Base-by-base conservation (phyloP, 2,113 vertebrate species). In the Mola mola region DNA sequence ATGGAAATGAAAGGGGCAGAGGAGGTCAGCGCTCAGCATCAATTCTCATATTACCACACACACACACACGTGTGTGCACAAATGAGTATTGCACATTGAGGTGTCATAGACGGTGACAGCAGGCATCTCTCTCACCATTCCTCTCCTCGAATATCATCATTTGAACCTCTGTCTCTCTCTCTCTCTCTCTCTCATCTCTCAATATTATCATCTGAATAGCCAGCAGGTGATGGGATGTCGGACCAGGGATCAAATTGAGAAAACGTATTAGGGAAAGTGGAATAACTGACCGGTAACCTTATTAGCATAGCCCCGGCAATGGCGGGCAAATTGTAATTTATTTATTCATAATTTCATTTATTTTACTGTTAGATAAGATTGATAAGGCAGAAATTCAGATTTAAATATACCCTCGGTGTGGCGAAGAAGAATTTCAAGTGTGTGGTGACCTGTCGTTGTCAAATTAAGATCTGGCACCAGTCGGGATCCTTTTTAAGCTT, bases 1-100 rank as follows among this genome's bases (percentile, higher is more conserved):
- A 89, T 87, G 81, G 87, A 92, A 90, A 91, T 88, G 84, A 88
- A 88, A 86, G 86, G 88, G 88, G 87, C 88, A 85, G 80, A 81
- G 59, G 79, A 80, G 89, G 87, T 90, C 89, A 90, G 81, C 63
- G 65, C 78, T 66, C 81, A 73, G 92, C 93, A 94, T 94, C 88
- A 86, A 93, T 95, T 92, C 85, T 91, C 89, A 93, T 94, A 94
- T 91, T 93, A 90, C 89, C 88, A 78, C 90, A 91, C 87, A 89
- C 89, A 69, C 81, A 79, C 77, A 61, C 68, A 66, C 55, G 68
- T 67, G 31, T 25, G 3, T 17, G 33, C 72, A 74, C 49, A 79
- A 91, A 93, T 90, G 74, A 92, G 91, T 93, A 93, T 93, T 93
- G 88, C 84, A 84, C 88, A 83, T 87, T 89, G 91, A 93, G 91